Conservation (phyloP, 2,797 vertebrate species). For the Eidolon dupreanum region DNA sequence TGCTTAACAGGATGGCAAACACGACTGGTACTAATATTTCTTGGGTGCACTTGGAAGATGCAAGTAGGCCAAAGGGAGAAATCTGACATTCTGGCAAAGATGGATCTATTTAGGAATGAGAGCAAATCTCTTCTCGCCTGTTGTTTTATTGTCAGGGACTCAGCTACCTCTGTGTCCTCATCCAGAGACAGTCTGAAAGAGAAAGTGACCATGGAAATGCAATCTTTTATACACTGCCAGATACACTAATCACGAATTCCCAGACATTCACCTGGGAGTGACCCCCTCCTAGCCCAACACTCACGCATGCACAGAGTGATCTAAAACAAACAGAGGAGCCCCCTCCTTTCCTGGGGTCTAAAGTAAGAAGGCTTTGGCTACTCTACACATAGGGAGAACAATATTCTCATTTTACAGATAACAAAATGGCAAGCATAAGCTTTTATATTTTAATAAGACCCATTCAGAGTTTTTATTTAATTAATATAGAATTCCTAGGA, state of each 20-base stretch:
- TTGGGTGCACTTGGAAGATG: neutral
- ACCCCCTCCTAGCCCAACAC: neutral
- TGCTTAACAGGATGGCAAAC: neutral
- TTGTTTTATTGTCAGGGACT: neutral
- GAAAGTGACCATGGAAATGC: neutral
- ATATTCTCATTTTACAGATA: neutral
- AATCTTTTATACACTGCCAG: neutral
- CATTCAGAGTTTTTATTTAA: too few species aligned
- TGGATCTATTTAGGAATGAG: neutral
- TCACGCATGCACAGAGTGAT: too few species aligned
- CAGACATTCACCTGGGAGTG: neutral
- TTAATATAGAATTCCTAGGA: too few species aligned
- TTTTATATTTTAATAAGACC: too few species aligned
- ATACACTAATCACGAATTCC: neutral
- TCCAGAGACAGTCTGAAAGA: neutral
- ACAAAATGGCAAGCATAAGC: neutral
- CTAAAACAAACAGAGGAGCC: neutral
- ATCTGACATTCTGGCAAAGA: neutral
- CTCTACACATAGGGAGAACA: neutral
- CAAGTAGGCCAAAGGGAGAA: neutral
- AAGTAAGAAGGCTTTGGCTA: neutral
- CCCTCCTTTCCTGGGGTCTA: neutral
- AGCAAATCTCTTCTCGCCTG: neutral
- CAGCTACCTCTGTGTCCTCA: neutral
- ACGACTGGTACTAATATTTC: neutral